phyloP scores from a whole-genome alignment of 2,113 vertebrate species.

The Charadrius vociferus region DNA sequence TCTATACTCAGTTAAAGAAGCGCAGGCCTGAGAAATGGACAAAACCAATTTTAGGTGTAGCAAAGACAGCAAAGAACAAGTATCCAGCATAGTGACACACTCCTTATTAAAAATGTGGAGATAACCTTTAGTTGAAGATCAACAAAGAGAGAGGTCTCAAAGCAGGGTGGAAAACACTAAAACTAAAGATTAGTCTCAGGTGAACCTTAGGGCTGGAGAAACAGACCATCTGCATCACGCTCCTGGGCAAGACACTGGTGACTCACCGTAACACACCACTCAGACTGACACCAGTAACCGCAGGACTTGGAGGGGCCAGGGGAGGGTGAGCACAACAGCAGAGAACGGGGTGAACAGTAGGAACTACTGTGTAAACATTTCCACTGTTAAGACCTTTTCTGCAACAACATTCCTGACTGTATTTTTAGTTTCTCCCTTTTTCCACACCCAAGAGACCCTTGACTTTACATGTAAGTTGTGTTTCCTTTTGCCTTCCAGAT shows the following conservation, averaged over 20 bases:
- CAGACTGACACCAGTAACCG: not conserved
- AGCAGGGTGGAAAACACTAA: not conserved
- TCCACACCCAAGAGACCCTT: not conserved
- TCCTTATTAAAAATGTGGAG: not conserved
- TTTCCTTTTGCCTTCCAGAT: not conserved
- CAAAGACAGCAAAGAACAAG: no score
- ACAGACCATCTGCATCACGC: no score
- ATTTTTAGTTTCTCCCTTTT: not conserved
- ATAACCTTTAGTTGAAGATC: not conserved
- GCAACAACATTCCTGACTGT: not conserved
- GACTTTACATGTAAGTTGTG: not conserved
- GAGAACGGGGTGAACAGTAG: not conserved
- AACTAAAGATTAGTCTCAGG: no score
- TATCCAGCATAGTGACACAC: no score
- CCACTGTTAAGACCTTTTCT: not conserved
- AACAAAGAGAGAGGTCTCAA: not conserved
- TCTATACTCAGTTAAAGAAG: no score
- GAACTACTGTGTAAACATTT: not conserved
- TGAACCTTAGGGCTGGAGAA: not conserved
- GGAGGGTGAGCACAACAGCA: not conserved
- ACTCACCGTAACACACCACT: accelerated
- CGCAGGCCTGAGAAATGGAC: no score
- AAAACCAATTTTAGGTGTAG: no score
- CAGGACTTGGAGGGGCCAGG: not conserved
- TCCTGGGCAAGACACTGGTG: not conserved